A percentile compares a stretch with the other conserved stretches of the same genome.
These are phyloP conservation scores for Sarcophaga subvicina DNA, from an alignment of 2,888 invertebrate species.

Conservation along the genomic window DNA sequence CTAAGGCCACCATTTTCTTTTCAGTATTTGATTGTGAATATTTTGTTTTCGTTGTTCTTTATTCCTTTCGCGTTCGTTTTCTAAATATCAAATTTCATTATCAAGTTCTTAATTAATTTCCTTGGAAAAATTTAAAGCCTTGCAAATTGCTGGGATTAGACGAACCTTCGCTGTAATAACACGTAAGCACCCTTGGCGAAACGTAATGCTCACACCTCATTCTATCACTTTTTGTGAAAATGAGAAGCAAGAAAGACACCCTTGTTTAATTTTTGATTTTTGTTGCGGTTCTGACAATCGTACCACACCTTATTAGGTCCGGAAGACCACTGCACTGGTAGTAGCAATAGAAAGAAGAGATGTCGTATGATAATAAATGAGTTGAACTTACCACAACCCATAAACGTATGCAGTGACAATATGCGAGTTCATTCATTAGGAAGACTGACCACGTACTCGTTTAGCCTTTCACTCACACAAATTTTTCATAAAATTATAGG, in stretches of 20 bases:
- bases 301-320: constrained; percentile 53
- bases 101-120: constrained; percentile 68
- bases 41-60: not conserved
- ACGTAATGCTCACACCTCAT: constrained; percentile 54
- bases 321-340: constrained; percentile 1
- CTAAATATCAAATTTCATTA: constrained; percentile 67
- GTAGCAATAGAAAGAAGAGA: not conserved
- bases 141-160: constrained; percentile 64
- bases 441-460: constrained; percentile 44
- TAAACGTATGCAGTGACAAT: constrained; percentile 66
- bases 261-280: not conserved
- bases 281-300: constrained; percentile 15
- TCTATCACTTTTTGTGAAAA: constrained; percentile 28
- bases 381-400: constrained; percentile 65
- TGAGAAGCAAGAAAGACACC: constrained; percentile 4
- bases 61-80: constrained; percentile 14
- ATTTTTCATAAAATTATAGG: not conserved
- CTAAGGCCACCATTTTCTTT: constrained; percentile 59
- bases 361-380: constrained; percentile 52
- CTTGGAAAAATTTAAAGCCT: constrained; percentile 51
- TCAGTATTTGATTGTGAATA: constrained; percentile 27
- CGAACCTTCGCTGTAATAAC: constrained; percentile 14
- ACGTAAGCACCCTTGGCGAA: constrained; percentile 28
- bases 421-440: constrained; percentile 67
- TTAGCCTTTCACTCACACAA: not conserved